Evolutionary conservation across 2,797 vertebrate species (phyloP).

Genomic region (Myotis daubentonii): DNA sequence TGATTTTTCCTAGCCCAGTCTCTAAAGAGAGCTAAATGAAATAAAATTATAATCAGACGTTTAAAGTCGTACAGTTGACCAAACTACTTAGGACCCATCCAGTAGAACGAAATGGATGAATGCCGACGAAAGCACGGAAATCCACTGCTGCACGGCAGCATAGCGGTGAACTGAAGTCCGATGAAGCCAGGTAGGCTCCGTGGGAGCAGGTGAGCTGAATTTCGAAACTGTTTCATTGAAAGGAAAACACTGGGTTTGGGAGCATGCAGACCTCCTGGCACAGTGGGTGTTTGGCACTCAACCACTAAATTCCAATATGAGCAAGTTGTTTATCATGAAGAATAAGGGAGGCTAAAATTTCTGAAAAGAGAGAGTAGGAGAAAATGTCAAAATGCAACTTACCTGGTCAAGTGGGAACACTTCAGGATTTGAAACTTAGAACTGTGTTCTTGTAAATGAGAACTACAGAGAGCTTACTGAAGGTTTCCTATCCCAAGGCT

Average conservation of each 20-base stretch:
- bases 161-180: not conserved
- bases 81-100: not conserved
- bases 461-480: not conserved
- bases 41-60: slow-evolving; percentile 42
- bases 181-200: not conserved
- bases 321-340: not conserved
- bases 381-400: slow-evolving; percentile 8
- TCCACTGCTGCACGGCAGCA: not conserved
- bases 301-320: not conserved
- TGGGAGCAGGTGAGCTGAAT: slow-evolving; percentile 3
- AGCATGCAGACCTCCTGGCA: not conserved
- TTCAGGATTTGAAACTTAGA: not conserved
- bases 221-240: not conserved
- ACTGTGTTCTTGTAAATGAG: not conserved
- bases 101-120: not conserved
- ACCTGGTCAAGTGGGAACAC: not conserved
- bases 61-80: slow-evolving; percentile 21
- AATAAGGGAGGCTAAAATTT: not conserved
- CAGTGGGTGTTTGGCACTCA: not conserved
- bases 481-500: not conserved
- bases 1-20: slow-evolving; percentile 7
- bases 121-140: not conserved
- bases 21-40: slow-evolving; percentile 55
- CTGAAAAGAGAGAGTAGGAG: not conserved
- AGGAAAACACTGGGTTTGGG: not conserved